Base-by-base conservation (phyloP, 2,113 vertebrate genomes). In the Pelecanoides urinatrix region DNA sequence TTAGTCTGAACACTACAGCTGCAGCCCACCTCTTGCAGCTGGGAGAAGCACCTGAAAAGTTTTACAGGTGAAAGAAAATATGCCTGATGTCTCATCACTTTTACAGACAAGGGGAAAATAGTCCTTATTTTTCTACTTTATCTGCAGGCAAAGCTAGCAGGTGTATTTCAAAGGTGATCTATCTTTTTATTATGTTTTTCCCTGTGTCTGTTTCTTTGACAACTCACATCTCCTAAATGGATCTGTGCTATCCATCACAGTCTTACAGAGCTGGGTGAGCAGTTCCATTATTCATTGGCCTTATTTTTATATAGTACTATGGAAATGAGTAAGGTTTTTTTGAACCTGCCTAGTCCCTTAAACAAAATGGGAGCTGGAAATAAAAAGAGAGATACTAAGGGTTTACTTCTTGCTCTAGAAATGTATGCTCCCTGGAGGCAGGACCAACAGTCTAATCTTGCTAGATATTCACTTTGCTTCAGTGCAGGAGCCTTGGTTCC, bases 1-100 rank as follows among this genome's bases (percentile, higher is more conserved):
- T 45, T 34, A 1, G 0, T 18, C 38, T 15, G 29, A 80, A n/a
- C 0, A 0, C 23, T 34, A 36, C 2, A 42, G 22, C 40, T n/a
- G 19, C 40, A 86, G 44, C 58, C 25, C 47, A 8, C 49, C 55
- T 63, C 73, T 59, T 36, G 29, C 38, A 88, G 34, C 53, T 66
- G 18, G n/a, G 26, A 52, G 44, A 89, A 76, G 7, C 22, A 72
- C n/a, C 53, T 50, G 77, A 76, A 74, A 68, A 59, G 13, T 75
- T 81, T 85, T 79, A 30, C 25, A 71, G 16, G 18, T n/a, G 59
- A 63, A 76, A 77, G 26, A 78, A 75, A 59, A 13, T 63, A 49
- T 20, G 15, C 38, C 62, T 70, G 27, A 49, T 71, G 10, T 72
- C 29, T 91, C 38, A 40, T 23, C 44, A 12, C 18, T 89, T 96